These are phyloP conservation scores for Glaucomys volans DNA, from an alignment of 2,113 vertebrate genomes.

Conservation along the genomic window DNA sequence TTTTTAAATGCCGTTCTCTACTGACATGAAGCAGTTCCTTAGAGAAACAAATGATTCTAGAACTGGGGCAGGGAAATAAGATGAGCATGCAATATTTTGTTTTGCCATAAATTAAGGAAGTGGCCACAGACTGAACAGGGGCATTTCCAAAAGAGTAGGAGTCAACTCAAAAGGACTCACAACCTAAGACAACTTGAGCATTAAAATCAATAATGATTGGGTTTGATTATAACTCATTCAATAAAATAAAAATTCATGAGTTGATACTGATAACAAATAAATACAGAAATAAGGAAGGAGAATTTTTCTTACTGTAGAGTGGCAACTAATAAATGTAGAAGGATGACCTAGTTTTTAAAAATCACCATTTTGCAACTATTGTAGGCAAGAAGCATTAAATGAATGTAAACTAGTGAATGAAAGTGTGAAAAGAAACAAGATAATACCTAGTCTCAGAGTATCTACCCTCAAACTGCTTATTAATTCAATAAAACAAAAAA, in stretches of 20 bases:
- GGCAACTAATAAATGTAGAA: neutral
- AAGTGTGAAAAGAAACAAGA: neutral
- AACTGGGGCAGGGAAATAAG: neutral
- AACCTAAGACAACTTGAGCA: neutral
- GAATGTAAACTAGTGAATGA: neutral
- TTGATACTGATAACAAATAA: neutral
- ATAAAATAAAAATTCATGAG: conserved; percentile 24
- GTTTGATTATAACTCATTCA: neutral
- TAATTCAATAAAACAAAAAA: neutral
- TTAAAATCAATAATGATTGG: neutral
- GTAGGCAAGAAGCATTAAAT: neutral
- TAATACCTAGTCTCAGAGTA: neutral
- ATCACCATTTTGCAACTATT: neutral
- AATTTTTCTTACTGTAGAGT: neutral
- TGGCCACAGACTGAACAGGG: neutral
- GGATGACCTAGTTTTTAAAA: neutral
- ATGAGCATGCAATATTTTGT: neutral
- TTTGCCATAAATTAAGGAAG: neutral
- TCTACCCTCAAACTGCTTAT: neutral
- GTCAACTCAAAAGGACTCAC: neutral
- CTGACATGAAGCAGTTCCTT: neutral
- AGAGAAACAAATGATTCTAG: neutral
- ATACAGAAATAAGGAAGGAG: neutral
- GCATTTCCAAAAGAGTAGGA: conserved; percentile 20
- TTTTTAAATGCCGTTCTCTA: conserved; percentile 26